Base-by-base conservation (phyloP, 2,113 vertebrate species). In the Saguinus imperator region DNA sequence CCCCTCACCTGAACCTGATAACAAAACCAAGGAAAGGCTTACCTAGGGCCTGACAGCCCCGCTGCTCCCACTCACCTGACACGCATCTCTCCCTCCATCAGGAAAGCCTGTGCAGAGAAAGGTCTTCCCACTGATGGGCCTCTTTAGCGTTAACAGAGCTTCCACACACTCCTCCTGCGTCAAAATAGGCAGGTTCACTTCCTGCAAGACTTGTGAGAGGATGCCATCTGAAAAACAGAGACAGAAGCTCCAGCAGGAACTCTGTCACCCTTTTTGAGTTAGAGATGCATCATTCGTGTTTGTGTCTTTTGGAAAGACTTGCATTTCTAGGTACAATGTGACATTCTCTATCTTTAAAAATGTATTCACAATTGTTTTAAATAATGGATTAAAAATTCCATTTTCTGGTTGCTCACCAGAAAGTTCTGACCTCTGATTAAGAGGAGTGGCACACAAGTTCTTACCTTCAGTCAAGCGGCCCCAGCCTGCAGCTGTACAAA, bases 71-170 rank as follows among this genome's bases (percentile, higher is more conserved):
- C 98, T 94, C 97, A 99, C 99, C 99, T 99, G 99, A 91, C 99
- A 99, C 18, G 99, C 99, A 81, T 99, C 99, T 96, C 87, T 98
- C 14, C 99, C 99, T 96, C 99, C 99, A 68, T 97, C 98, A 81
- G 99, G 99, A 86, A 99, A 99, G 14, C 99, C 99, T 32, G 99
- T 99, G 98, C 99, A 99, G 84, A 99, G 93, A 25, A 99, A 97
- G 2, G 99, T 99, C 86, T 97, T 96, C 72, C 97, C 98, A 11
- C 77, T 94, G 40, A 98, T 76, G 14, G 97, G 98, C 35, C 97
- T 98, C 95, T 96, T 98, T 45, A 99, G 92, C 18, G 98, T 98
- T 87, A 98, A 94, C 37, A 99, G 98, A n/a, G 98, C 98, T 50
- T 97, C 35, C 66, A 97, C 98, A 97, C 99, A 99, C 55, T 98